These are phyloP conservation scores for Cololabis saira DNA, from an alignment of 2,113 vertebrate genomes.

Conservation along the genomic window DNA sequence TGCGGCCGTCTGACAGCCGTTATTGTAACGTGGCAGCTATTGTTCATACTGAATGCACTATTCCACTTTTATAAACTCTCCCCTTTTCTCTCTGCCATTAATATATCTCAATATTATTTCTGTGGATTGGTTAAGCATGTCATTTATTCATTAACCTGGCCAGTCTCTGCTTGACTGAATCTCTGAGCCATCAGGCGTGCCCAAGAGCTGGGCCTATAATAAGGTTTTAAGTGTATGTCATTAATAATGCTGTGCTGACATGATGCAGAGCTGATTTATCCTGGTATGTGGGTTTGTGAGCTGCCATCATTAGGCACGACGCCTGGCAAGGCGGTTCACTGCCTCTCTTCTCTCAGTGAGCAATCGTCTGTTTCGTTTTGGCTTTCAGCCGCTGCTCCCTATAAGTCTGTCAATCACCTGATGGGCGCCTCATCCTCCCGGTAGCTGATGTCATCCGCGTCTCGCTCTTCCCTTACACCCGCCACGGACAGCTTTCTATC, in stretches of 20 bases:
- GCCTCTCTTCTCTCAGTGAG: conserved; percentile 22
- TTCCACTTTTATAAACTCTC: conserved; percentile 47
- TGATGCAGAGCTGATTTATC: conserved; percentile 44
- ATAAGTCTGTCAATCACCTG: conserved; percentile 57
- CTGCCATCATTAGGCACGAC: conserved; percentile 44
- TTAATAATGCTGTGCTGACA: conserved; percentile 63
- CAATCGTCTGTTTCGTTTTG: conserved; percentile 38
- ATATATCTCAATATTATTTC: conserved; percentile 59
- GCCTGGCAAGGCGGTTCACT: conserved; percentile 13
- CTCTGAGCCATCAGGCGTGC: conserved; percentile 31
- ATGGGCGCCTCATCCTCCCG: conserved; percentile 51
- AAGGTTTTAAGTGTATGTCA: conserved; percentile 68
- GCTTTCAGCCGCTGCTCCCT: conserved; percentile 31
- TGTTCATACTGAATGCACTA: conserved; percentile 15
- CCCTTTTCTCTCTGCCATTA: conserved; percentile 33
- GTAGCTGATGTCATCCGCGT: conserved; percentile 42
- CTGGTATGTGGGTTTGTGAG: conserved; percentile 62
- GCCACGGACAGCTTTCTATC: conserved; percentile 25
- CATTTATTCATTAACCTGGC: conserved; percentile 72
- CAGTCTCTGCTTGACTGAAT: conserved; percentile 36
- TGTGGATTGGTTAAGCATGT: conserved; percentile 52
- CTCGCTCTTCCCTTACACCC: conserved; percentile 38
- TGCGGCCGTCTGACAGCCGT: conserved; percentile 33
- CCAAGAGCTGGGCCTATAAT: conserved; percentile 53
- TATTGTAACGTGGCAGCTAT: conserved; percentile 28